Base-by-base conservation (phyloP, 2,797 vertebrate species). In the Cyprinella venusta region DNA sequence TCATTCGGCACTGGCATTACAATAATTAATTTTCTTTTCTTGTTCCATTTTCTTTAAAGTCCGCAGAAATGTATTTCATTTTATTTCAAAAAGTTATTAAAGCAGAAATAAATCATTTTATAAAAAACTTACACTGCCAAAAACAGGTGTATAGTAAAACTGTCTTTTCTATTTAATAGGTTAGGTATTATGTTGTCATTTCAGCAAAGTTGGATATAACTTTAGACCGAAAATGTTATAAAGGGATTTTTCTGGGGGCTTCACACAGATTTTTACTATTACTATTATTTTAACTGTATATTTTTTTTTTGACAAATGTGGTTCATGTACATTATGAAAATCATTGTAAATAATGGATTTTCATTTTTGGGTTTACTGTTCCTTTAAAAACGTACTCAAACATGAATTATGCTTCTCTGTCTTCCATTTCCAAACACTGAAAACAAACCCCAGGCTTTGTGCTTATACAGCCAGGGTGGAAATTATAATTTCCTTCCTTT, bases 361-460 rank as follows among this genome's bases (percentile, higher is more conserved):
- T 5, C 0, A 21, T 59, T 76, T 76, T 61, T 21, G 24, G 30
- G 15, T 50, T 48, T 13, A 33, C 18, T 77, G 59, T 24, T 67
- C 24, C 12, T 56, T 50, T 56, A 75, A 54, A n/a, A 56, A 38
- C 1, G 6, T 36, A 36, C 26, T 48, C 16, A 38, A 65, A 36
- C 12, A 30, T 52, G 26, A 52, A 38, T 79, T 79, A 36, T 79
- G 12, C 8, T 79, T 76, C 54, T 42, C 56, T 61, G 38, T 63
- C 74, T 63, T 30, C 54, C 8, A 42, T 76, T 76, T 38, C 81
- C 76, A 63, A 76, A 79, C 48, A 12, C 69, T 84, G 50, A 83
- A 84, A 91, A 87, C 82, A 78, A 90, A 88, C 63, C 30, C 52
- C 63, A 63, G 67, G 52, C 85, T 82, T 85, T 76, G 21, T 77